Evolutionary conservation across 2,113 vertebrate species (phyloP).

Genomic region (Carassius auratus): DNA sequence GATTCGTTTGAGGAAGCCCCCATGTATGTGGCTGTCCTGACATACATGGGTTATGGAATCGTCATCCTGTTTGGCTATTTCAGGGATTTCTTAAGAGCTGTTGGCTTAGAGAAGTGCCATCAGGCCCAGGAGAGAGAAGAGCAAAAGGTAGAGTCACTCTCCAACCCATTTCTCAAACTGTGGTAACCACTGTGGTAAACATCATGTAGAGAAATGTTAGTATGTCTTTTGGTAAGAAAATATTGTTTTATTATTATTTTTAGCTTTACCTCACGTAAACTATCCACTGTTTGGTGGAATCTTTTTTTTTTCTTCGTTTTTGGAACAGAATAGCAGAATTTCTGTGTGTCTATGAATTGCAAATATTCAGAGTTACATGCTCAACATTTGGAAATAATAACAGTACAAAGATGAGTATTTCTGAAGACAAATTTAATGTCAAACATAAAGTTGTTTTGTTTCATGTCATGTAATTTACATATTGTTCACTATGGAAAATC

Average conservation of each 20-base stretch:
- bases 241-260: background rate
- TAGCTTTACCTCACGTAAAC: background rate
- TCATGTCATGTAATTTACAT: background rate
- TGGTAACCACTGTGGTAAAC: background rate
- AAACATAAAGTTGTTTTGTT: background rate
- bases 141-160: conserved; percentile 83
- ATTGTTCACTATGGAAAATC: conserved; percentile 14
- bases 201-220: background rate
- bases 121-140: conserved; percentile 83
- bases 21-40: conserved; percentile 87
- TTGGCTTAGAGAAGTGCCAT: conserved; percentile 86
- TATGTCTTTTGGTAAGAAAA: background rate
- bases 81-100: conserved; percentile 89
- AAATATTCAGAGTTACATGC: background rate
- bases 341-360: background rate
- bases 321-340: background rate
- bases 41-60: conserved; percentile 88
- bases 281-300: background rate
- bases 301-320: background rate
- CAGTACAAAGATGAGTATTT: background rate
- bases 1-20: conserved; percentile 88
- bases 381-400: background rate
- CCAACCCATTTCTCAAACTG: background rate
- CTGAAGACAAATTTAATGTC: background rate
- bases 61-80: conserved; percentile 91